These are phyloP conservation scores for Symphodus melops DNA, from an alignment of 2,113 vertebrate species.

Conservation along the genomic window DNA sequence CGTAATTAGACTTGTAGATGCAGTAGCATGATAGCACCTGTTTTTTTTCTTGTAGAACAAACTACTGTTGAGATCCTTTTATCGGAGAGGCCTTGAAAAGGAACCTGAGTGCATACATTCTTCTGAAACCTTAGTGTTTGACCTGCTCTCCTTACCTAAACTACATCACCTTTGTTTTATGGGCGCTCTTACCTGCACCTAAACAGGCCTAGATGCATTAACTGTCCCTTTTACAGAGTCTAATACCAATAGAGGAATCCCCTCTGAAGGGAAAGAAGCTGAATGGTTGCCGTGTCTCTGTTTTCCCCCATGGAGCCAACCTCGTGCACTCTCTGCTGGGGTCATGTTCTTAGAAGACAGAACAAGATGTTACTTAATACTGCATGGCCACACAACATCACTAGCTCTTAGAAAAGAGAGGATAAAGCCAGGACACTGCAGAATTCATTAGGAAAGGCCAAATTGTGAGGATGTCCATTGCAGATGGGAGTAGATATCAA, in stretches of 20 bases:
- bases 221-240: slow-evolving; percentile 41
- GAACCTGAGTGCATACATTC: slow-evolving; percentile 26
- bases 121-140: slow-evolving; percentile 24
- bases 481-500: slow-evolving; percentile 3
- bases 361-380: slow-evolving; percentile 63
- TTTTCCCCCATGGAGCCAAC: slow-evolving; percentile 57
- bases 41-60: slow-evolving; percentile 41
- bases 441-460: slow-evolving; percentile 24
- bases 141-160: slow-evolving; percentile 38
- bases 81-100: slow-evolving; percentile 19
- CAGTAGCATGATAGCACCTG: slow-evolving; percentile 55
- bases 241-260: slow-evolving; percentile 28
- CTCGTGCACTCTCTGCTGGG: slow-evolving; percentile 48
- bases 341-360: slow-evolving; percentile 68
- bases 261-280: slow-evolving; percentile 35
- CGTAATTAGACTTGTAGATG: slow-evolving; percentile 75
- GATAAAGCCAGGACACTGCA: slow-evolving; percentile 14
- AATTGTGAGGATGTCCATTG: slow-evolving; percentile 14
- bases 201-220: slow-evolving; percentile 56
- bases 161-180: slow-evolving; percentile 51
- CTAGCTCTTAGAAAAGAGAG: slow-evolving; percentile 9
- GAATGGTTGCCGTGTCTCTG: slow-evolving; percentile 54
- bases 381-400: slow-evolving; percentile 29
- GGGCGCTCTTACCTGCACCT: slow-evolving; percentile 50
- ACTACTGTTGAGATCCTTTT: slow-evolving; percentile 46